Base-by-base conservation (phyloP, 1,140 invertebrate species). In the Heliothis subflexa region DNA sequence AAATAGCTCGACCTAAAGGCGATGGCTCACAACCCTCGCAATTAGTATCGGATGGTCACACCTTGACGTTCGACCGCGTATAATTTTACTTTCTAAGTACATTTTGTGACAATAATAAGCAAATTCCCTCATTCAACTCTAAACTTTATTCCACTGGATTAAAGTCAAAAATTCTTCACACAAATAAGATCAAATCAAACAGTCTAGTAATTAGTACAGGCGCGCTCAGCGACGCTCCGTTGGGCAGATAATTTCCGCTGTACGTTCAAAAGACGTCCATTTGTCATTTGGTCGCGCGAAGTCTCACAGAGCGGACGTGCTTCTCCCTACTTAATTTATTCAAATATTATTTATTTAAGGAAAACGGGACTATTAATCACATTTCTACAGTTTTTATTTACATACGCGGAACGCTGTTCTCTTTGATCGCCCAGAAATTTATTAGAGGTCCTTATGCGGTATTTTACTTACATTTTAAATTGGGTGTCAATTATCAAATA, bases 51-150 rank as follows among this genome's bases (percentile, higher is more conserved):
- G 90, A 90, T 90, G 91, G 90, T 92, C 91, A 93, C 92, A 92
- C 91, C 87, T 92, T 88, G 87, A 90, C 89, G 86, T 93, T 91
- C 78, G 87, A 84, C 80, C 86, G 78, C 85, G 87, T 91, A 94
- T 93, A 92, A 94, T 94, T 94, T 94, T 92, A 91, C 91, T 92
- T 92, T 92, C 88, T 94, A 93, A 94, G 91, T 93, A 94, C 89
- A 86, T 90, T 91, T 87, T 81, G 85, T 89, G 91, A 91, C 90
- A 91, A 92, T 93, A 94, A 91, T 90, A 89, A 91, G 81, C 80
- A 25, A 64, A 64, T 64, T 33, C 47, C 13, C 18, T 64, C 73
- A 78, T 74, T 61, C 70, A 52, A 89, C 52, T 61, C 18, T 78
- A 71, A 71, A 87, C 81, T 80, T 86, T 89, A 84, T 83, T 50